Evolutionary conservation across 1,140 invertebrate genomes (phyloP), one percentile per base, ranked within the genome.

Genomic region (Bombus pascuorum): DNA sequence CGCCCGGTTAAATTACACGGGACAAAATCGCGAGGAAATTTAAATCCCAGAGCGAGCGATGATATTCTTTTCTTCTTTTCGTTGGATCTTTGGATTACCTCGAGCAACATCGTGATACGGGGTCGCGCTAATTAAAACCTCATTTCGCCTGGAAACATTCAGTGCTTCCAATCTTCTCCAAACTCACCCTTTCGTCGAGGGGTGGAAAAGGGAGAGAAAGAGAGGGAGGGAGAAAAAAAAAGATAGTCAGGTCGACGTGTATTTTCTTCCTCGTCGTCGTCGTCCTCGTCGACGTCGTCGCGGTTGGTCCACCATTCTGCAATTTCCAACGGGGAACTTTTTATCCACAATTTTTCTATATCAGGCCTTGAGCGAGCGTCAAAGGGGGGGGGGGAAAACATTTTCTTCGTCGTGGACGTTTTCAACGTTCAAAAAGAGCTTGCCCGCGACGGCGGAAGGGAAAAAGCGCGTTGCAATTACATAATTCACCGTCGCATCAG

Each of bases 401-500:
- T 85, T 85, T 85, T 72, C 83, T 22, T 81, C 77, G 18, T 32
- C 39, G n/a, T 18, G 39, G n/a, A 18, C 25, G 75, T 78, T 78
- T 65, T 44, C 76, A 78, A 18, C 32, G 62, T 68, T 59, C 28
- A 10, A 47, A 77, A 59, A 57, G 53, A 37, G 32, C 37, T 25
- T 34, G 59, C 1, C 12, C 59, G 59, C 12, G 59, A n/a, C 12
- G 59, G 28, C 15, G 15, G n/a, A 53, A 13, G 32, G 18, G 74
- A 32, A 37, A 70, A 39, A 53, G 32, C 68, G 76, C 70, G 76
- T 85, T 44, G 76, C 83, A 85, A 85, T 85, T 85, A 85, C 83
- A 65, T 80, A 80, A 80, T 85, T 85, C 68, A 72, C 76, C 83
- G 77, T 72, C 76, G 83, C 77, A 80, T 80, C 83, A 39, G 76